phyloP scores from a whole-genome alignment of 2,888 invertebrate species.

The Tinea pellionella region DNA sequence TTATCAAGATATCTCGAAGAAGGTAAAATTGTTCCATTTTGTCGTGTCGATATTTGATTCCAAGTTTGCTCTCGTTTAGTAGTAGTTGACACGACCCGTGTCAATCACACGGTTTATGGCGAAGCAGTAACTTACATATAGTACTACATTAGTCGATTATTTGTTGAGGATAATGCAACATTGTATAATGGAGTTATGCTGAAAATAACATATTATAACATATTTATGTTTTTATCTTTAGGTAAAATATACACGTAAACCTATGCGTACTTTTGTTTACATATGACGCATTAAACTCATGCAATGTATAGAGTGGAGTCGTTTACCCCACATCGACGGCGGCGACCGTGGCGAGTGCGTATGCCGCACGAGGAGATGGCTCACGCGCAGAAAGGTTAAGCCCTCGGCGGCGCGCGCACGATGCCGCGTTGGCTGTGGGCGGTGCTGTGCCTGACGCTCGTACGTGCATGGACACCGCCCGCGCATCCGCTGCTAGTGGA shows the following conservation, averaged over 20 bases:
- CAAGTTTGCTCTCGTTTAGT: not conserved
- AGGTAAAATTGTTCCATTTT: not conserved
- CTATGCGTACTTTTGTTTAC: constrained; percentile 42
- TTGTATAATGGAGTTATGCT: not conserved
- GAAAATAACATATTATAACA: too few relatives aligned
- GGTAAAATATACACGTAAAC: not conserved
- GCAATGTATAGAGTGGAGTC: constrained; percentile 62
- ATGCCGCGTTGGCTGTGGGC: constrained; percentile 58
- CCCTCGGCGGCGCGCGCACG: constrained; percentile 57
- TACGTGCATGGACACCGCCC: constrained; percentile 34
- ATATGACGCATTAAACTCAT: constrained; percentile 54
- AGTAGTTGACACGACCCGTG: not conserved
- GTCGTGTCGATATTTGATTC: not conserved
- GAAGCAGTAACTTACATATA: not conserved
- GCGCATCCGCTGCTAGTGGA: constrained; percentile 23
- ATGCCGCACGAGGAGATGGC: not conserved
- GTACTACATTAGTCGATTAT: not conserved
- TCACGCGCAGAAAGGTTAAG: constrained; percentile 40
- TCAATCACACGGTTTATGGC: not conserved
- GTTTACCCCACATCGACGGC: constrained; percentile 48
- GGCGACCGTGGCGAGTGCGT: not conserved
- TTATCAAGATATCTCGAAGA: not conserved
- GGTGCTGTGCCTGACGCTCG: constrained; percentile 38
- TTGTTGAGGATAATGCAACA: not conserved
- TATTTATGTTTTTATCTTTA: not conserved